Conservation (phyloP, 2,113 vertebrate species). For the Pan paniscus region DNA sequence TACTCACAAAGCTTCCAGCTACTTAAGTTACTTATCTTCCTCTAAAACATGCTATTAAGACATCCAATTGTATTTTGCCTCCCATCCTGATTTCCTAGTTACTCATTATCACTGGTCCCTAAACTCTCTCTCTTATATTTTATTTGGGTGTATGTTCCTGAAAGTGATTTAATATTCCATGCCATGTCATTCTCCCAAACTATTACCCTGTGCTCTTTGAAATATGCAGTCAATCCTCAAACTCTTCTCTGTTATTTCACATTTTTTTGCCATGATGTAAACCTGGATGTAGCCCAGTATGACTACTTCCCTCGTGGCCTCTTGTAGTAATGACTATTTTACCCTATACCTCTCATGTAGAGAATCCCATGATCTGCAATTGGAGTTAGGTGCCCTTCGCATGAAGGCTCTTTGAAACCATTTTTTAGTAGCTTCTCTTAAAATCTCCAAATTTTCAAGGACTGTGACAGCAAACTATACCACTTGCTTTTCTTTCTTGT, state of each 20-base stretch:
- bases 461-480: neutral
- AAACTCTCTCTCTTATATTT: neutral
- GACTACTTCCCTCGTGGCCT: neutral
- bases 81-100: neutral
- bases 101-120: neutral
- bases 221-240: neutral
- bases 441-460: neutral
- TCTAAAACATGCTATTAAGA: neutral
- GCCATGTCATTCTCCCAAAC: neutral
- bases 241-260: neutral
- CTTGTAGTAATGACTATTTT: neutral
- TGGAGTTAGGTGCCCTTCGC: neutral
- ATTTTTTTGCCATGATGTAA: neutral
- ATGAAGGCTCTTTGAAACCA: neutral
- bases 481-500: neutral
- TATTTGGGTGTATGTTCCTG: neutral
- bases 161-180: neutral
- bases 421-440: neutral
- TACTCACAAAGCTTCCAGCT: neutral
- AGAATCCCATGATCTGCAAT: neutral
- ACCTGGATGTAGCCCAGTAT: neutral
- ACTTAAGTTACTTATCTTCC: neutral
- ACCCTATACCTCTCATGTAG: neutral
- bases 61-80: neutral
- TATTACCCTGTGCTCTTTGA: neutral